Evolutionary conservation across 2,113 vertebrate genomes (phyloP).

Genomic region (Neolamprologus ventralis): DNA sequence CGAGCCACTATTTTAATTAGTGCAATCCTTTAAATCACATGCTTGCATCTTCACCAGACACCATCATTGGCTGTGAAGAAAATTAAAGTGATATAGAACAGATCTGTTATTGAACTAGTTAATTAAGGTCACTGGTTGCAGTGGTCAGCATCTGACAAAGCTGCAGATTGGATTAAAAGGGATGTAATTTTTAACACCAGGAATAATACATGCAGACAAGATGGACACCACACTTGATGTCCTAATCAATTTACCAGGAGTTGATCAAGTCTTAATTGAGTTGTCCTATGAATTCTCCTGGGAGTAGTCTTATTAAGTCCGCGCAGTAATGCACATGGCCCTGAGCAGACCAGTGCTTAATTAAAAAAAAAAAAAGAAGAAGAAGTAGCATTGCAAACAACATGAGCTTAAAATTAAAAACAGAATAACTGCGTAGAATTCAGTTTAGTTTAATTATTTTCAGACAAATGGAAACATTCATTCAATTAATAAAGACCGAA

Average conservation of each 20-base stretch:
- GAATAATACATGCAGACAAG: constrained; percentile 39
- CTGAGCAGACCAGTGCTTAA: background rate
- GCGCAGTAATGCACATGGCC: constrained; percentile 4
- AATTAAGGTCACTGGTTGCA: constrained; percentile 47
- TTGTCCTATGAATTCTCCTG: constrained; percentile 47
- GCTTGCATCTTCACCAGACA: constrained; percentile 14
- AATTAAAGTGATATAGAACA: constrained; percentile 61
- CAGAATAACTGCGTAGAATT: background rate
- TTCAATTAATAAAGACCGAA: background rate
- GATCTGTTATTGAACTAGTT: constrained; percentile 63
- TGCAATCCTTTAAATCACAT: constrained; percentile 49
- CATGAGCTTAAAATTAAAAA: background rate
- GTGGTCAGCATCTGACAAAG: constrained; percentile 42
- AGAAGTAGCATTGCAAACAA: background rate
- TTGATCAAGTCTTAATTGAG: constrained; percentile 68
- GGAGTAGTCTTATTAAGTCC: constrained; percentile 41
- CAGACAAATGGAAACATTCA: background rate
- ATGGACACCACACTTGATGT: constrained; percentile 42
- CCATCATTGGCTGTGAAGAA: constrained; percentile 38
- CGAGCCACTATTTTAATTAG: constrained; percentile 54
- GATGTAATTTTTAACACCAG: constrained; percentile 32
- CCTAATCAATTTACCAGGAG: constrained; percentile 48
- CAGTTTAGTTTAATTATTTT: background rate
- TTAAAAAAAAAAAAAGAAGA: background rate
- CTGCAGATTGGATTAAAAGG: constrained; percentile 47